phyloP scores from a whole-genome alignment of 2,113 vertebrate species.

The Epinephelus lanceolatus region DNA sequence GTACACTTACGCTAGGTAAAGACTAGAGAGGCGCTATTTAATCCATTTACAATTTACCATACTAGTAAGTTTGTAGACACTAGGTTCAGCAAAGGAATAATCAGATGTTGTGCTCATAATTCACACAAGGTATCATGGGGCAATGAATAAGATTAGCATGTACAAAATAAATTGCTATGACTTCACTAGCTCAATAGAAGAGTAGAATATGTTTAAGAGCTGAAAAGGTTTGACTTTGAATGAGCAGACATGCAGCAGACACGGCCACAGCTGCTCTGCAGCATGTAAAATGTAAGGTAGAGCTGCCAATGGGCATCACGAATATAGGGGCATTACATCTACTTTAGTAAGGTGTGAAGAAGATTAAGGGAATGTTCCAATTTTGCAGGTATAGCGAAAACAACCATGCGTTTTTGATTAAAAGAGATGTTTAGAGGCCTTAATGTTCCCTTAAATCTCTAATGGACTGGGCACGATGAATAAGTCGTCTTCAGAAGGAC shows the following conservation, averaged over 20 bases:
- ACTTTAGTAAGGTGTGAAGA: too few species aligned
- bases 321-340: background rate
- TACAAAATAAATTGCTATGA: background rate
- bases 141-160: background rate
- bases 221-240: background rate
- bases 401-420: conserved; percentile 22
- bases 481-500: conserved; percentile 31
- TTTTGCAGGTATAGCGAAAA: conserved; percentile 2
- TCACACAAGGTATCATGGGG: background rate
- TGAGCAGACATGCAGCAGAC: background rate
- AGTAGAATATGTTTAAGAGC: too few species aligned
- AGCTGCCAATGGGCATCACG: background rate
- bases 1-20: too few species aligned
- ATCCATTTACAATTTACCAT: too few species aligned
- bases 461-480: conserved; percentile 49
- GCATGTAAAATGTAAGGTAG: background rate
- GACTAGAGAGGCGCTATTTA: too few species aligned
- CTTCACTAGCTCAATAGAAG: background rate
- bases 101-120: background rate
- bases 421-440: conserved; percentile 36
- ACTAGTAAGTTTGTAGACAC: too few species aligned
- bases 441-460: conserved; percentile 42
- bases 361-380: background rate
- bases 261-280: background rate
- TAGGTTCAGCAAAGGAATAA: too few species aligned